phyloP scores from a whole-genome alignment of 2,797 vertebrate species.

The Holocentrus rufus region DNA sequence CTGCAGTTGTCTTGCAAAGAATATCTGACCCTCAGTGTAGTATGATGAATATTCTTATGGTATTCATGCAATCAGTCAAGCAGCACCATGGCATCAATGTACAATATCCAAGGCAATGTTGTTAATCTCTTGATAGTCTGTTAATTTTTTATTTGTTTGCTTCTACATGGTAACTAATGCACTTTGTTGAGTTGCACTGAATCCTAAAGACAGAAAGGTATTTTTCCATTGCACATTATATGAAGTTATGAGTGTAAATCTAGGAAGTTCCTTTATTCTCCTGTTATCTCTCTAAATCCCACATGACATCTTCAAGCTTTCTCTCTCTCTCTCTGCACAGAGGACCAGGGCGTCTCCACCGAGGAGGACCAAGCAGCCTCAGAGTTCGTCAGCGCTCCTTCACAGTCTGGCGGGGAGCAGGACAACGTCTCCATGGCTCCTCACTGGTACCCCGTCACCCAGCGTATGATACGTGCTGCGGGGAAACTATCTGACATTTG shows the following conservation, averaged over 20 bases:
- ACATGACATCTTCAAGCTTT: neutral
- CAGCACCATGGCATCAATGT: neutral
- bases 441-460: constrained; percentile 52
- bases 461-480: constrained; percentile 64
- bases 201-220: neutral
- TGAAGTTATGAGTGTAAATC: no score
- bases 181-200: neutral
- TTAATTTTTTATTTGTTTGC: neutral
- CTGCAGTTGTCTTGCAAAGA: no score
- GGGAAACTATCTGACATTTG: constrained; percentile 78
- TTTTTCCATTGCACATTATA: neutral
- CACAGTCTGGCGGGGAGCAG: constrained; percentile 21
- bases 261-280: no score
- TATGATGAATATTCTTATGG: no score
- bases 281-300: neutral
- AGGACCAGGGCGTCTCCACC: constrained; percentile 16
- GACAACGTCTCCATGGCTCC: constrained; percentile 22
- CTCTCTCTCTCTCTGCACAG: constrained; percentile 28
- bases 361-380: constrained; percentile 28
- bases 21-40: no score
- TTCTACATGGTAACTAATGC: neutral
- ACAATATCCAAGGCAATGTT: neutral
- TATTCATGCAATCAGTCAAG: neutral
- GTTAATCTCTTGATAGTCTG: neutral
- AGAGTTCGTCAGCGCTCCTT: neutral